Evolutionary conservation across 2,113 vertebrate species (phyloP).

Genomic region (Cavia porcellus): DNA sequence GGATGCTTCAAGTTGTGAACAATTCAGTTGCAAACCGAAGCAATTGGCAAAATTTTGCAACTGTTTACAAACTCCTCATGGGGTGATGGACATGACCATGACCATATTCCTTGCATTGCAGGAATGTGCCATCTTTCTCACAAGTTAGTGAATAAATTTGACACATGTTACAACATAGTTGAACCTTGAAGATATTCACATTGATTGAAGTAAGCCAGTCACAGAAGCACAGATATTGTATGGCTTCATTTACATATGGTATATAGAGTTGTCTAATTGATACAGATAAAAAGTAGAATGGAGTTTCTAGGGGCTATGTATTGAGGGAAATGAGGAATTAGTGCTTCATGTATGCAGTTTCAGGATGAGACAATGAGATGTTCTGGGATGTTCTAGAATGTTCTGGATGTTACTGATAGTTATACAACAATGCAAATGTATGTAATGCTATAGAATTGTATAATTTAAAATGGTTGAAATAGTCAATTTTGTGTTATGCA

Average conservation of each 20-base stretch:
- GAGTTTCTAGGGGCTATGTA: background rate
- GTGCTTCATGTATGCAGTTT: background rate
- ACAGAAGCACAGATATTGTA: background rate
- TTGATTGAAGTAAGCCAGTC: background rate
- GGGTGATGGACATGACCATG: background rate
- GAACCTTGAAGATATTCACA: background rate
- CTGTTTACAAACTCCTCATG: background rate
- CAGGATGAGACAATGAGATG: background rate
- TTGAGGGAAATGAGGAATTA: background rate
- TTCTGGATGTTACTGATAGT: background rate
- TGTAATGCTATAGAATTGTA: background rate
- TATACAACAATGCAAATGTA: background rate
- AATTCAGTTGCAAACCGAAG: background rate
- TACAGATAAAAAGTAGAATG: background rate
- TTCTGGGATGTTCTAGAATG: background rate
- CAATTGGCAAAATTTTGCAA: background rate
- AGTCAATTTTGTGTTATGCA: background rate
- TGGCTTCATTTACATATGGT: background rate
- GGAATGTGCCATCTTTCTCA: background rate
- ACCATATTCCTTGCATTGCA: background rate
- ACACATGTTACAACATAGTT: background rate
- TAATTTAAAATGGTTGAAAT: slow-evolving; percentile 23
- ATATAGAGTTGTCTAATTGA: background rate
- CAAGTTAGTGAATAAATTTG: too few species aligned
- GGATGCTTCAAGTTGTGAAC: background rate